Evolutionary conservation across 2,113 vertebrate genomes (phyloP).

Genomic region (Tetrao urogallus): DNA sequence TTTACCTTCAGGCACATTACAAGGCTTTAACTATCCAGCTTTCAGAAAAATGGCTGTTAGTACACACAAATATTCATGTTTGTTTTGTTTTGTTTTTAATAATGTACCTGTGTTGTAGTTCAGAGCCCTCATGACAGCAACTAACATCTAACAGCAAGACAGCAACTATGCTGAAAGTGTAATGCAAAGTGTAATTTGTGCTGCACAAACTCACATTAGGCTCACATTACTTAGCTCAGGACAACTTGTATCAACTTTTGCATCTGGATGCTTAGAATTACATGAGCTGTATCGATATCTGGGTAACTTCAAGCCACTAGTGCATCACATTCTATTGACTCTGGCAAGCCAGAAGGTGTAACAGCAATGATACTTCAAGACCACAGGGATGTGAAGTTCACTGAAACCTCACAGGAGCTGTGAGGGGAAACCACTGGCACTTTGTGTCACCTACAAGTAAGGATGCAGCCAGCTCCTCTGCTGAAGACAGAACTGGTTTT

Average conservation of each 20-base stretch:
- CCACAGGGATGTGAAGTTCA: neutral
- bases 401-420: neutral
- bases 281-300: neutral
- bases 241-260: neutral
- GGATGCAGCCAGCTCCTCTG: neutral
- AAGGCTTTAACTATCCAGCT: neutral
- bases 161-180: rapidly evolving
- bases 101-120: neutral
- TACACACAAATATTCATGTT: neutral
- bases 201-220: neutral
- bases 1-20: neutral
- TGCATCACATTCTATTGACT: neutral
- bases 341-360: neutral
- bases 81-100: neutral
- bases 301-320: neutral
- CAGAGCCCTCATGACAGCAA: neutral
- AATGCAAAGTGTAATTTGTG: neutral
- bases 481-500: neutral
- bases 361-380: neutral
- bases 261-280: neutral
- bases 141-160: neutral
- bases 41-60: neutral
- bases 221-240: neutral
- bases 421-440: neutral
- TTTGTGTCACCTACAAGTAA: neutral